Percentiles rank a stretch among this genome's conserved stretches.
These are phyloP conservation scores for Leptodactylus fallax DNA, from an alignment of 2,797 vertebrate genomes.

Conservation along the genomic window DNA sequence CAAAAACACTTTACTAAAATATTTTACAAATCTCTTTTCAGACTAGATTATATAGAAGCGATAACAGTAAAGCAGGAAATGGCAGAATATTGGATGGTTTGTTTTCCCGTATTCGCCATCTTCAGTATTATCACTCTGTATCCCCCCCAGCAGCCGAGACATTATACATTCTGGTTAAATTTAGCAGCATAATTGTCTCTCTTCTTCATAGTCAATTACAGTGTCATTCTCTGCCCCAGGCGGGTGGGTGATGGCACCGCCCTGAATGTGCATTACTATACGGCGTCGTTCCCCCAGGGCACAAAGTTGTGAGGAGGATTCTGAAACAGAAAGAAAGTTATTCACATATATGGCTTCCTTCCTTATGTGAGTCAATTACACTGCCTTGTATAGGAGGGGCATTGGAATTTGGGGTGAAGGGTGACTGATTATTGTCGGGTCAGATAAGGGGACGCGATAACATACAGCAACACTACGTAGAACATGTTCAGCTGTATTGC, in stretches of 20 bases:
- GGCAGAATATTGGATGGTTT: neutral
- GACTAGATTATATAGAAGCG: neutral
- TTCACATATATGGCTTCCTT: neutral
- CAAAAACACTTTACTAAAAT: neutral
- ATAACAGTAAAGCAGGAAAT: neutral
- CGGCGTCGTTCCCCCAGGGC: neutral
- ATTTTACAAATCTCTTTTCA: neutral
- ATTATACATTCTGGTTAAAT: neutral
- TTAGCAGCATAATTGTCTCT: constrained; percentile 4
- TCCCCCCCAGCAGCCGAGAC: neutral
- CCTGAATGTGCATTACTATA: neutral
- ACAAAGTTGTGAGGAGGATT: neutral
- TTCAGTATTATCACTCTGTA: neutral
- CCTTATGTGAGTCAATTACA: neutral
- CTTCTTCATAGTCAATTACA: neutral
- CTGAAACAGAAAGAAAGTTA: neutral
- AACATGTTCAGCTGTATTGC: neutral
- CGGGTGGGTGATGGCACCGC: neutral
- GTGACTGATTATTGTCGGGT: neutral
- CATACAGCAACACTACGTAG: no score
- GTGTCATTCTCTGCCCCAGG: neutral
- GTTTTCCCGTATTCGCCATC: neutral
- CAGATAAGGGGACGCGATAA: no score
- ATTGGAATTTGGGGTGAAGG: neutral
- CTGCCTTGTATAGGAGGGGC: neutral